Evolutionary conservation across 2,888 invertebrate species (phyloP).

Genomic region (Eristalinus aeneus): DNA sequence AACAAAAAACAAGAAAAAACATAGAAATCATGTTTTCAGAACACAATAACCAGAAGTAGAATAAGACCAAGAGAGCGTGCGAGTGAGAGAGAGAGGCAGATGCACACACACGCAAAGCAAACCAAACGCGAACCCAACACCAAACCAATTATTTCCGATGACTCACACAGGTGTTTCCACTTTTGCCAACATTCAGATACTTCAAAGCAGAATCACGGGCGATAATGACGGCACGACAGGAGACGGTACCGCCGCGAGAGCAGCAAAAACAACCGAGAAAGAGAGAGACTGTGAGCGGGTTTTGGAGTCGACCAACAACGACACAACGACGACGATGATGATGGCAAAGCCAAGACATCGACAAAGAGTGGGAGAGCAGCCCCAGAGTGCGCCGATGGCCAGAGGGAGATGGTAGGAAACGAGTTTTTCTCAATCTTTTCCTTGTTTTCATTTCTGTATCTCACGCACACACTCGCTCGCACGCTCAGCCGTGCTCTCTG

Average conservation of each 20-base stretch:
- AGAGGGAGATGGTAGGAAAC: slow-evolving; percentile 52
- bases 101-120: background rate
- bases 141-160: slow-evolving; percentile 65
- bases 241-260: slow-evolving; percentile 7
- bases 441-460: slow-evolving; percentile 57
- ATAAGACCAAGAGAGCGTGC: slow-evolving; percentile 12
- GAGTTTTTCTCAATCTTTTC: slow-evolving; percentile 66
- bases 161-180: slow-evolving; percentile 71
- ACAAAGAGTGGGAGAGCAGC: slow-evolving; percentile 22
- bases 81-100: background rate
- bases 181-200: slow-evolving; percentile 70
- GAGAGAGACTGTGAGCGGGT: background rate
- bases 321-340: background rate
- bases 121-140: slow-evolving; percentile 23
- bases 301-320: background rate
- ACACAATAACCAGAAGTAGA: slow-evolving; percentile 48
- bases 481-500: slow-evolving; percentile 1
- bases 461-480: background rate
- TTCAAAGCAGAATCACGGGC: slow-evolving; percentile 59
- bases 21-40: slow-evolving; percentile 65
- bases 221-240: slow-evolving; percentile 37
- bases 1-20: slow-evolving; percentile 18
- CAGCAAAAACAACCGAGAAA: background rate
- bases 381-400: slow-evolving; percentile 16
- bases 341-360: background rate